phyloP scores from a whole-genome alignment of 2,113 vertebrate genomes.

The human (Homo sapiens) region DNA sequence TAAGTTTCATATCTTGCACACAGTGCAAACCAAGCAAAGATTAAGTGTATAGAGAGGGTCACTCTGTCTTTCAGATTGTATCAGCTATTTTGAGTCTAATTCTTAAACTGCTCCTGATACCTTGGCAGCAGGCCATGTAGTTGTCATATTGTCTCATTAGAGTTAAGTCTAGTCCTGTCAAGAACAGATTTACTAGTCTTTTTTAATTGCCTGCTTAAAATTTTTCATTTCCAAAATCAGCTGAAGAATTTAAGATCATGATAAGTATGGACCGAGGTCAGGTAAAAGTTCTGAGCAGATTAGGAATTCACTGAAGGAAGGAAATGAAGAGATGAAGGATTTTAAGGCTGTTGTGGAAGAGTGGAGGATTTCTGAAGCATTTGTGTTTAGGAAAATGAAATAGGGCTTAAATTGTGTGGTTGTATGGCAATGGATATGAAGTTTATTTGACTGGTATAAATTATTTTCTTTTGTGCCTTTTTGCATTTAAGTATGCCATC shows the following conservation, averaged over 20 bases:
- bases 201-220: slow-evolving; percentile 62
- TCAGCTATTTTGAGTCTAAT: slow-evolving; percentile 26
- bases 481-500: background rate
- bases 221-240: slow-evolving; percentile 50
- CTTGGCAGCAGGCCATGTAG: slow-evolving; percentile 51
- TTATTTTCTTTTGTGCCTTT: background rate
- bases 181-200: slow-evolving; percentile 45
- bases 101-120: slow-evolving; percentile 16
- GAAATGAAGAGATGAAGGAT: background rate
- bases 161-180: slow-evolving; percentile 35
- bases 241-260: slow-evolving; percentile 15
- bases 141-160: slow-evolving; percentile 64
- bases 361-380: background rate
- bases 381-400: background rate
- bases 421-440: background rate
- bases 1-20: background rate
- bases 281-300: background rate
- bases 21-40: slow-evolving; percentile 24
- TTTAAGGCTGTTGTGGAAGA: background rate
- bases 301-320: background rate
- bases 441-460: background rate
- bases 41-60: background rate
- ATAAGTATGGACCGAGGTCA: background rate
- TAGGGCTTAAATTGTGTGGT: background rate
- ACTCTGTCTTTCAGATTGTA: slow-evolving; percentile 34